Percentiles rank a stretch among this genome's conserved stretches.
Conservation (phyloP, 2,797 vertebrate species). For the Ambastaia sidthimunki region DNA sequence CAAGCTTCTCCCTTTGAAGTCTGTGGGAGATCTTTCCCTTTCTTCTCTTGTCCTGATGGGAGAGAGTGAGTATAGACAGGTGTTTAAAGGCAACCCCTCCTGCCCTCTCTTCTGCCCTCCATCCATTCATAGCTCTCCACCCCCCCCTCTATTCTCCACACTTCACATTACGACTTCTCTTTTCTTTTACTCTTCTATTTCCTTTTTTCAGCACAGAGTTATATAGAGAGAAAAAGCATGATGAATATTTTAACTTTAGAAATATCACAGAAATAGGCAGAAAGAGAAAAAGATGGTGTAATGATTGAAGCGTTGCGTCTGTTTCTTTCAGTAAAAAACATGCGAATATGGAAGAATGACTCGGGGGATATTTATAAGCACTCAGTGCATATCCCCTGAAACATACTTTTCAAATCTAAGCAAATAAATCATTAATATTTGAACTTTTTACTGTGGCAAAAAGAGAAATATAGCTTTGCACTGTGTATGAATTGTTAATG, state of each 20-base stretch:
- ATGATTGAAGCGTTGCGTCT: slow-evolving; percentile 72
- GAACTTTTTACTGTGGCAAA: slow-evolving; percentile 66
- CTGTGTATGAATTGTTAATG: slow-evolving; percentile 51
- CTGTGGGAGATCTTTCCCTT: slow-evolving; percentile 24
- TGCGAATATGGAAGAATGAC: slow-evolving; percentile 37
- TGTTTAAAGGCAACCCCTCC: slow-evolving; percentile 43
- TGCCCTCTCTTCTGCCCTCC: slow-evolving; percentile 35
- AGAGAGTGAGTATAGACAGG: slow-evolving; percentile 36
- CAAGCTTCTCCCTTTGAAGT: slow-evolving; percentile 46
- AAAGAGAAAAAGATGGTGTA: slow-evolving; percentile 71
- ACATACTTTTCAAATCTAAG: slow-evolving; percentile 76
- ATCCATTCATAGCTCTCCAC: slow-evolving; percentile 23
- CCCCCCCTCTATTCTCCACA: slow-evolving; percentile 24
- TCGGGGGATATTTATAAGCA: slow-evolving; percentile 69
- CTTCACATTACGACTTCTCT: slow-evolving; percentile 10
- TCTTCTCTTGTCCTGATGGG: slow-evolving; percentile 30
- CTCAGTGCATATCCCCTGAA: slow-evolving; percentile 63
- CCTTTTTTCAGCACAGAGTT: slow-evolving; percentile 5
- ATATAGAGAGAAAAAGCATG: slow-evolving; percentile 72
- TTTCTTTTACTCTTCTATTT: not conserved
- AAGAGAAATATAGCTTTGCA: slow-evolving; percentile 25
- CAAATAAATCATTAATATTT: slow-evolving; percentile 82
- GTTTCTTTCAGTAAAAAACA: slow-evolving; percentile 58
- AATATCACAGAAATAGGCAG: slow-evolving; percentile 71
- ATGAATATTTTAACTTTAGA: slow-evolving; percentile 82